Percentiles rank a stretch among this genome's conserved stretches.
These are phyloP conservation scores for Anguilla marmorata DNA, from an alignment of 2,797 vertebrate genomes.

Conservation along the genomic window DNA sequence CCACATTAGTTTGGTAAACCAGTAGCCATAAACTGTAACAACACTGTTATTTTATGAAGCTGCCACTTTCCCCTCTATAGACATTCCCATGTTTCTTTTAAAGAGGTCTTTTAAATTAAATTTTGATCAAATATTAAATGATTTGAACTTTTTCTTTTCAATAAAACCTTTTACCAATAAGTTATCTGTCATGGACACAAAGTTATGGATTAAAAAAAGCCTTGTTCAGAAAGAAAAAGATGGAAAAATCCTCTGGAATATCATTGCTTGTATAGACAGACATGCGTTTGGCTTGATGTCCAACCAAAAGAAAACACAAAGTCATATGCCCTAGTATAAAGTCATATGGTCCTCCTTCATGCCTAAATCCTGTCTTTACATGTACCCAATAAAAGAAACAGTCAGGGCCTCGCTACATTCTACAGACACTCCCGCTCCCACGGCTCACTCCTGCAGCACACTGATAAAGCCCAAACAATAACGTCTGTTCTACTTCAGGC, in stretches of 20 bases:
- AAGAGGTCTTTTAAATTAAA: background rate
- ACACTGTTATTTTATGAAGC: background rate
- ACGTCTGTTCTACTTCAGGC: background rate
- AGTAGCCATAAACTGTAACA: background rate
- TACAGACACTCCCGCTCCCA: background rate
- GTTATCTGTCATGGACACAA: background rate
- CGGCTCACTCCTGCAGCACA: background rate
- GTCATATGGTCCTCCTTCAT: too few relatives aligned
- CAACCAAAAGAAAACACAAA: background rate
- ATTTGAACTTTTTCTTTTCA: too few relatives aligned
- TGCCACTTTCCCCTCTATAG: background rate
- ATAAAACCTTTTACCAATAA: too few relatives aligned
- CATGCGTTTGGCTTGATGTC: background rate
- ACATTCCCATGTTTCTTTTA: background rate
- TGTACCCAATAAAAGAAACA: background rate
- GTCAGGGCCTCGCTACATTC: background rate
- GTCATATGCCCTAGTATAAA: background rate
- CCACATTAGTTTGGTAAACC: background rate
- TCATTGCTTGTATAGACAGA: background rate
- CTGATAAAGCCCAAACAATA: background rate
- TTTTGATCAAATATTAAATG: too few relatives aligned
- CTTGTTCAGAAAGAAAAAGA: background rate
- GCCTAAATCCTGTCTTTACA: background rate
- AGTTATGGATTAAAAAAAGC: too few relatives aligned
- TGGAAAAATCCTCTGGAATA: background rate